A percentile compares a stretch with the other conserved stretches of the same genome.
Evolutionary conservation across 2,113 vertebrate species (phyloP).

Genomic region (Pterocles gutturalis): DNA sequence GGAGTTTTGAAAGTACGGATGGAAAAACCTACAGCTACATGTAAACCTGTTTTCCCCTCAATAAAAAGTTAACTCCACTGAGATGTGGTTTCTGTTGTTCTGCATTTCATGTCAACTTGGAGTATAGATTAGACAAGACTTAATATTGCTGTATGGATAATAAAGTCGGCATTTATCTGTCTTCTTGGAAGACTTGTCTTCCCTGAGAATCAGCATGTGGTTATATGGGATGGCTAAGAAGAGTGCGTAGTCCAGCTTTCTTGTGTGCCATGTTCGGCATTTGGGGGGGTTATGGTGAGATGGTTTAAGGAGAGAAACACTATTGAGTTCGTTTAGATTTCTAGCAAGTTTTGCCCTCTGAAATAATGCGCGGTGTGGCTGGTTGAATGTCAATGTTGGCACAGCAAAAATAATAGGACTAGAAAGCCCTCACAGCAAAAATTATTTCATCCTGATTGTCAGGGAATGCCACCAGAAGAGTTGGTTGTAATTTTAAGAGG

Average conservation of each 20-base stretch:
- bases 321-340: background rate
- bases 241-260: background rate
- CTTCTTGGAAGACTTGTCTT: background rate
- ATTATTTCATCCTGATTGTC: background rate
- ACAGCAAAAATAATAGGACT: background rate
- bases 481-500: background rate
- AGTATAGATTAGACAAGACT: background rate
- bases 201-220: rapidly evolving
- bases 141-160: background rate
- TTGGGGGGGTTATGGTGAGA: background rate
- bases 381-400: background rate
- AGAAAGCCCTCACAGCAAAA: background rate
- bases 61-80: constrained; percentile 81
- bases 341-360: background rate
- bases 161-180: background rate
- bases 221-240: background rate
- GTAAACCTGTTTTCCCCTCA: constrained; percentile 53
- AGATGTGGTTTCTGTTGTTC: background rate
- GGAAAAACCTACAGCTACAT: constrained; percentile 25
- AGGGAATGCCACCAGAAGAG: background rate
- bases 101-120: background rate
- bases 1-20: constrained; percentile 43
- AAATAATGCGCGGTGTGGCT: background rate
- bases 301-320: background rate
- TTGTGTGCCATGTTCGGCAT: background rate